A percentile compares a stretch with the other conserved stretches of the same genome.
Conservation (phyloP, 2,888 invertebrate genomes). For the Meiosimyza decipiens region DNA sequence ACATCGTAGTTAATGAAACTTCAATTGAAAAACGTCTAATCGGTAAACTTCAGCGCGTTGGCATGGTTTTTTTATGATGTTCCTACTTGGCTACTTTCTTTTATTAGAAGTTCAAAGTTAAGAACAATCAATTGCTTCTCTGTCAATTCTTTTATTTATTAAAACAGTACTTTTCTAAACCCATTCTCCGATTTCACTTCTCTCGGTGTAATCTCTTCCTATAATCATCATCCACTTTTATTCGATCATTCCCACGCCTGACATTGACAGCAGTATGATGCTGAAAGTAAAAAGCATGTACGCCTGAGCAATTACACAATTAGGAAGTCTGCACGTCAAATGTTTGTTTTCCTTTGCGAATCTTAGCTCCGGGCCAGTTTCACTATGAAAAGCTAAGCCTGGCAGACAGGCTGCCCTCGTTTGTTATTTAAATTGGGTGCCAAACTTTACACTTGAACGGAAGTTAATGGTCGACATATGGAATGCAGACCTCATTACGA, state of each 20-base stretch:
- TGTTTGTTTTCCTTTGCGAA: not conserved
- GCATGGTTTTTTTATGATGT: too few relatives aligned
- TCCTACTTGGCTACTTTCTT: too few relatives aligned
- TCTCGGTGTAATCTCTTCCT: not conserved
- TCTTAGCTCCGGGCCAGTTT: slow-evolving; percentile 2
- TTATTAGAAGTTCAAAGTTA: too few relatives aligned
- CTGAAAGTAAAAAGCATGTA: slow-evolving; percentile 29
- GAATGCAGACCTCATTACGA: slow-evolving; percentile 6
- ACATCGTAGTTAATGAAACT: too few relatives aligned
- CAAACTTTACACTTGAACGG: slow-evolving; percentile 56
- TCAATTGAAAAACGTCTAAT: too few relatives aligned
- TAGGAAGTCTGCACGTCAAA: slow-evolving; percentile 41
- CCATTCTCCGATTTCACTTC: too few relatives aligned
- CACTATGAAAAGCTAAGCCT: slow-evolving; percentile 24
- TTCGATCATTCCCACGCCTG: slow-evolving; percentile 58
- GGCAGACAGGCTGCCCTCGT: slow-evolving; percentile 39
- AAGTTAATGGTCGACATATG: slow-evolving; percentile 54
- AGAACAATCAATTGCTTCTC: too few relatives aligned
- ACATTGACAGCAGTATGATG: slow-evolving; percentile 10
- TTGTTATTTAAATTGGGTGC: slow-evolving; percentile 57
- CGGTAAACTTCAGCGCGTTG: too few relatives aligned
- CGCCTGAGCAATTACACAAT: slow-evolving; percentile 50
- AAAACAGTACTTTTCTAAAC: too few relatives aligned
- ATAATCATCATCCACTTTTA: not conserved
- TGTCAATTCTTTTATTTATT: too few relatives aligned